Evolutionary conservation across 2,888 invertebrate genomes (phyloP), one percentile per base, ranked within the genome.

Genomic region (Eupeodes luniger): DNA sequence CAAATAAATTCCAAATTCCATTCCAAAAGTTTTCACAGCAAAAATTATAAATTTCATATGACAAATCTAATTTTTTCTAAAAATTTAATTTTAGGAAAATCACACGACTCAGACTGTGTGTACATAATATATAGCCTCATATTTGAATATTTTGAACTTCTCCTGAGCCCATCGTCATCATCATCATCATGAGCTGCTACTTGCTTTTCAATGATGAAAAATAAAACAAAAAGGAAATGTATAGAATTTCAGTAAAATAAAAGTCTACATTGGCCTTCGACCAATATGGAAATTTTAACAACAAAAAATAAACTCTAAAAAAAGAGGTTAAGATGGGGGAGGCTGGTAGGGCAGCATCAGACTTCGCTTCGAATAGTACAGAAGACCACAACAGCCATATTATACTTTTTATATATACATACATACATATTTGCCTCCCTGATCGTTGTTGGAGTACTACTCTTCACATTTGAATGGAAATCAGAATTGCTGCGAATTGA

Each of bases 401-500:
- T 44, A 40, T 57, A 72, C 19, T 44, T 16, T 44, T 6, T 44
- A 53, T 55, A 27, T 11, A 47, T 61, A 6, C 14, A 47, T 49
- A 1, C 19, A 1, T 19, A 19, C 12, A 2, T 72, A 9, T 10
- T 62, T 75, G 34, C 19, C 36, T 27, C 19, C 34, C 61, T 62
- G 44, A 62, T 86, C 64, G 69, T 61, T 64, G 59, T 57, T 81
- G 62, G 62, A 81, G 72, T 78, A 34, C 51, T 74, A 81, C 77
- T 88, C 74, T 77, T 84, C 67, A 74, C 85, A 81, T 81, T 85
- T 85, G 77, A 88, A 88, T 88, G 80, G 78, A 84, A 88, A 85
- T 85, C 81, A 77, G 85, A 85, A 88, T 88, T 78, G 88, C 85
- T 72, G 80, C 49, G 84, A 81, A 81, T 84, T 88, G 87, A 88